phyloP scores from a whole-genome alignment of 2,888 invertebrate species.

The Mechanitis messenoides region DNA sequence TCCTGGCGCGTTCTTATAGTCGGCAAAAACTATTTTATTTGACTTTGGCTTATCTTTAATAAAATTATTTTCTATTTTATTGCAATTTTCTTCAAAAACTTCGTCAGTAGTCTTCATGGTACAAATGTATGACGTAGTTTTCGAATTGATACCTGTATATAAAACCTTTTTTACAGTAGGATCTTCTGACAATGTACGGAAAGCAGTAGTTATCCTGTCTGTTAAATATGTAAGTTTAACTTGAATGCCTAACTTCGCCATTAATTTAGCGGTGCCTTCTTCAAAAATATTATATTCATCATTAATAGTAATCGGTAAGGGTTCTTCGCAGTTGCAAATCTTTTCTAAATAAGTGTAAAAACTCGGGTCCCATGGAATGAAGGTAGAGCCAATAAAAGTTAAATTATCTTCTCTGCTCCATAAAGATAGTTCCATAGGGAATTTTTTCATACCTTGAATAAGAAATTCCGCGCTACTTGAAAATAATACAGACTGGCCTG shows the following conservation, averaged over 20 bases:
- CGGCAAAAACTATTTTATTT: slow-evolving; percentile 50
- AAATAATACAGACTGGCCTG: slow-evolving; percentile 66
- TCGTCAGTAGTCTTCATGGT: slow-evolving; percentile 65
- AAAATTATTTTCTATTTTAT: slow-evolving; percentile 51
- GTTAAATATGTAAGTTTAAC: slow-evolving; percentile 56
- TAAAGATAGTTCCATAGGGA: slow-evolving; percentile 55
- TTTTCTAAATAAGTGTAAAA: slow-evolving; percentile 51
- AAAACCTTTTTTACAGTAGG: slow-evolving; percentile 54
- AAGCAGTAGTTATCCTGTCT: slow-evolving; percentile 58
- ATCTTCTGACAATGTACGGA: slow-evolving; percentile 65
- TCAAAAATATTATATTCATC: slow-evolving; percentile 68
- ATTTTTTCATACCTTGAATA: slow-evolving; percentile 58
- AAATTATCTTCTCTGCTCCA: slow-evolving; percentile 66
- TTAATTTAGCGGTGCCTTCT: slow-evolving; percentile 59
- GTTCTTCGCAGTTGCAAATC: slow-evolving; percentile 42
- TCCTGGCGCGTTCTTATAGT: slow-evolving; percentile 62
- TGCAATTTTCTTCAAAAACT: slow-evolving; percentile 52
- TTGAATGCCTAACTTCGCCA: slow-evolving; percentile 62
- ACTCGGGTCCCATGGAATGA: slow-evolving; percentile 58
- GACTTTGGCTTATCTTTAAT: slow-evolving; percentile 45
- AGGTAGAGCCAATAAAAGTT: slow-evolving; percentile 51
- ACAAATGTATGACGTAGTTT: slow-evolving; percentile 64
- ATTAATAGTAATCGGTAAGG: slow-evolving; percentile 47
- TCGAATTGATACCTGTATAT: slow-evolving; percentile 66
- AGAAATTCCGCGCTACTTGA: slow-evolving; percentile 60